phyloP scores from a whole-genome alignment of 2,797 vertebrate species.

The Sciurus carolinensis region DNA sequence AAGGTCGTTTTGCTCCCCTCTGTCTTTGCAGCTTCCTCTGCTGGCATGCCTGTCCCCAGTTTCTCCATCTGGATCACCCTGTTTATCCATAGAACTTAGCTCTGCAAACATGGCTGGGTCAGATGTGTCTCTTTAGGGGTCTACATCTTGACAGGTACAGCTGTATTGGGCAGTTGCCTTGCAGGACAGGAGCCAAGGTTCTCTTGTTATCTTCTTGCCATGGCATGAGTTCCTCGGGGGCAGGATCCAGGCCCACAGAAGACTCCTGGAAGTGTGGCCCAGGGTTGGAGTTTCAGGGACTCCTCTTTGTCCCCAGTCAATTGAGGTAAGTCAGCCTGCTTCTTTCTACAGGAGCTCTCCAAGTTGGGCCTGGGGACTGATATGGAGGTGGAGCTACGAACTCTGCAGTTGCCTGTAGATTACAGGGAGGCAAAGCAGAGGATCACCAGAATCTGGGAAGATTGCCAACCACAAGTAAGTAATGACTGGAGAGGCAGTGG shows the following conservation, averaged over 20 bases:
- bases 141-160: accelerated
- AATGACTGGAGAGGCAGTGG: neutral
- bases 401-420: conserved; percentile 91
- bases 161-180: neutral
- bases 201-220: neutral
- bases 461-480: conserved; percentile 91
- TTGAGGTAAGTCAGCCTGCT: accelerated
- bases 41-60: accelerated
- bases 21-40: no score
- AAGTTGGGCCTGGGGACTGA: conserved; percentile 89
- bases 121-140: neutral
- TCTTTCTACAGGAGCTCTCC: conserved; percentile 89
- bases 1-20: no score
- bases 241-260: neutral
- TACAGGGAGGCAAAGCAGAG: conserved; percentile 90
- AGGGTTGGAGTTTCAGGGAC: neutral
- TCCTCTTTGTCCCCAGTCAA: accelerated
- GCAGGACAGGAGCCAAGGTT: accelerated
- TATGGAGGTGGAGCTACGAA: conserved; percentile 82
- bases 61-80: neutral
- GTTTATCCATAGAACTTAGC: neutral
- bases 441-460: conserved; percentile 91
- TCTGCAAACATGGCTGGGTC: neutral
- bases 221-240: neutral
- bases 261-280: neutral